Evolutionary conservation across 2,888 invertebrate species (phyloP), one percentile per base, ranked within the genome.

Genomic region (Rhingia campestris): DNA sequence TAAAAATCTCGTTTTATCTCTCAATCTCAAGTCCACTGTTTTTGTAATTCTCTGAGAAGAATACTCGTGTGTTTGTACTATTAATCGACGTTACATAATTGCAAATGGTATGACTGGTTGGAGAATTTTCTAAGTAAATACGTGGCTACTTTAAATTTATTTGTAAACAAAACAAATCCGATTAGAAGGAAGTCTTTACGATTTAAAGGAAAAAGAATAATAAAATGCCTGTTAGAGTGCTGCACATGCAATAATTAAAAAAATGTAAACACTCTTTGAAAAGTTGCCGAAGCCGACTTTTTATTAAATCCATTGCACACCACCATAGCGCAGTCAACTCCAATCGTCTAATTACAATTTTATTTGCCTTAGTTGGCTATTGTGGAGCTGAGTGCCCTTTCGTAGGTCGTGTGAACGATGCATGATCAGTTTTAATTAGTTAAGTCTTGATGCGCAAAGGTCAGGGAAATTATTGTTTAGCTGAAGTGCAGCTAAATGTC

Each of bases 1-100:
- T n/a, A 14, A 10, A 61, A 47, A 10, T 45, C 6, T 61, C 45
- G 35, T 45, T 61, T 61, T 61, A 45, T 61, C 45, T 45, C 33
- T 4, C 12, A 30, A 30, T 12, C 12, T 43, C 32, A 61, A 61
- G 14, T 61, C 33, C 45, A 35, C 61, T 45, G 56, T 37, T 56
- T 56, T 22, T 12, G 61, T 45, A 33, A 33, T 59, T 59, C 33
- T 9, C 45, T 14, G 33, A 12, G 43, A 45, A 45, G n/a, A 47
- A 45, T 14, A 45, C 33, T 45, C 49, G 22, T 30, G 33, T 61
- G 33, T 61, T 33, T 61, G 14, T 32, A 45, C 33, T 33, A 10
- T 33, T 45, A 35, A 47, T 61, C 45, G 33, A 9, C 32, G 43
- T 45, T 61, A 61, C 59, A 61, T 45, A n/a, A 12, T 5, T 35